Evolutionary conservation across 1,140 invertebrate species (phyloP), one percentile per base, ranked within the genome.

Genomic region (Musca domestica): DNA sequence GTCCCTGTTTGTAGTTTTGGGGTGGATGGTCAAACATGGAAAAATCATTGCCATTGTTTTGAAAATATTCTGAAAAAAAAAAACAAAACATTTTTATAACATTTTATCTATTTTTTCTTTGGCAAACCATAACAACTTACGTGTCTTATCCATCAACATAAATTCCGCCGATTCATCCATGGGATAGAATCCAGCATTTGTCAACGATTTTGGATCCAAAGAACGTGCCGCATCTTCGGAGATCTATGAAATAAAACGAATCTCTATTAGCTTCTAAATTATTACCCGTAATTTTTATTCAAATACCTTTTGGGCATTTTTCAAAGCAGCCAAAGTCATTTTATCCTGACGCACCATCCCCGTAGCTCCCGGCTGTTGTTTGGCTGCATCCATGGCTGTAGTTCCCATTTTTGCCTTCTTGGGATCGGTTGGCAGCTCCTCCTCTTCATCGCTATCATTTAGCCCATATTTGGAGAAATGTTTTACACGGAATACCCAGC

Each of bases 381-480:
- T 64, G 15, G 48, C 64, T 15, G 49, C 58, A 15, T 47, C 66
- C 14, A 61, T 10, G 1, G 54, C 69, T 12, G 69, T 46, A 1
- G 52, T 52, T 1, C 12, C 23, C 64, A 76, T 74, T 75, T 82
- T 82, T 1, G 72, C 71, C 41, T 81, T 82, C 22, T 82, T 82
- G 3, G 78, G 72, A 71, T 81, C 79, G 9, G 76, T 76, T 51
- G 83, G 81, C 9, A 74, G 68, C 12, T 86, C 87, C 27, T 95
- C 94, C 14, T 80, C 78, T 17, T 81, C 78, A 76, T 96, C 94
- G 0, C 91, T 93, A 74, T 97, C 95, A 67, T 91, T 90, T 7
- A 98, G 83, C 2, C 94, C 95, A 83, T 99, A 98, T 79, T 98
- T 98, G 0, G 95, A 98, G 82, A 98, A 99, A 83, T 98, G 96